Percentiles rank a stretch among this genome's conserved stretches.
phyloP scores from a whole-genome alignment of 1,140 invertebrate species.

The Geopemphigus sp. region DNA sequence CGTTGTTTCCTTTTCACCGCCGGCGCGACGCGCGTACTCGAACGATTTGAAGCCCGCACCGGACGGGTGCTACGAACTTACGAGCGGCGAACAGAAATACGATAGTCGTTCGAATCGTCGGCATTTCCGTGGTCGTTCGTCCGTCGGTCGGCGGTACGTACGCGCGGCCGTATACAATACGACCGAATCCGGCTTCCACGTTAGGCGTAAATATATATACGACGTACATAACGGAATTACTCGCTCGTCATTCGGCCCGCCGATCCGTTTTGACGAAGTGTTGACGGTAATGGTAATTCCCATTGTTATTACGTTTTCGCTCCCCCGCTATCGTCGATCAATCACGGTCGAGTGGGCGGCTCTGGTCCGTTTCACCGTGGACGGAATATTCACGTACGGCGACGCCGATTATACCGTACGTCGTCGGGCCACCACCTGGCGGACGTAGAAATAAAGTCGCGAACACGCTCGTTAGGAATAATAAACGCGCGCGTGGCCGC shows the following conservation, averaged over 20 bases:
- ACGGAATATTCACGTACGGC: background rate
- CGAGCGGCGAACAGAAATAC: background rate
- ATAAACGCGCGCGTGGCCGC: no score
- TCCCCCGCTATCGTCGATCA: background rate
- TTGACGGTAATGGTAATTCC: no score
- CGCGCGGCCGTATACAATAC: no score
- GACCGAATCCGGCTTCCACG: background rate
- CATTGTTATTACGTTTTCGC: background rate
- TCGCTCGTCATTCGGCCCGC: background rate
- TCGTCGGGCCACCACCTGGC: background rate
- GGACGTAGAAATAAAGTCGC: conserved; percentile 3
- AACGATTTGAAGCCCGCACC: no score
- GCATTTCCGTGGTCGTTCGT: background rate
- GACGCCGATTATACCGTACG: background rate
- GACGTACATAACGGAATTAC: no score
- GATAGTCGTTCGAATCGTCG: background rate
- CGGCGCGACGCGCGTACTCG: no score
- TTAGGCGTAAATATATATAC: no score
- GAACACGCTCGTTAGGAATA: no score
- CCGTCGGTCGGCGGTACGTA: background rate
- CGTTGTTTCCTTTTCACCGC: no score
- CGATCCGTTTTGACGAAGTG: conserved; percentile 1
- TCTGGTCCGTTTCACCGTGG: background rate
- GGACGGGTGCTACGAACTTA: no score
- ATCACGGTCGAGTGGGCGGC: background rate